phyloP scores from a whole-genome alignment of 1,140 invertebrate species.

The Drosophila arawakana region DNA sequence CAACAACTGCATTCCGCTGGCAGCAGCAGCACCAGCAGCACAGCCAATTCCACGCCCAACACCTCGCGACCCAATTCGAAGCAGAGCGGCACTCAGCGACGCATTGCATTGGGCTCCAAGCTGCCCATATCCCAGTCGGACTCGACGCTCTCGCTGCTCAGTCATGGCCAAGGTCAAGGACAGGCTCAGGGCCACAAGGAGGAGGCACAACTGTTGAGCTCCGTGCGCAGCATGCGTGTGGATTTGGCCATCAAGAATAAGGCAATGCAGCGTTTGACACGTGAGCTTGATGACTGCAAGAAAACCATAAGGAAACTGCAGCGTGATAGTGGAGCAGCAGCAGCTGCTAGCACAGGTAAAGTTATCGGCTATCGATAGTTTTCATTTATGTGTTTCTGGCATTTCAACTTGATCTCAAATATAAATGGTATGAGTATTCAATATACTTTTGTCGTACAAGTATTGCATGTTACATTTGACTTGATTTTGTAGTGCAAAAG shows the following conservation, averaged over 20 bases:
- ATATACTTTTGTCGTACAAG: too few species aligned
- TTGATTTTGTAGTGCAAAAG: too few species aligned
- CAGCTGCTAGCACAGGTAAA: constrained; percentile 48
- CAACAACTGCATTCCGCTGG: constrained; percentile 83
- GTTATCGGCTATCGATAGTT: neutral
- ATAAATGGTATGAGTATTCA: too few species aligned
- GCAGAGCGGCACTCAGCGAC: constrained; percentile 68
- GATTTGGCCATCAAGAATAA: constrained; percentile 91
- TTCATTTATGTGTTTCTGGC: neutral
- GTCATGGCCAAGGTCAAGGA: constrained; percentile 31
- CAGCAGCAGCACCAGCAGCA: constrained; percentile 85
- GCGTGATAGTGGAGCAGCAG: constrained; percentile 88
- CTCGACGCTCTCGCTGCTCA: constrained; percentile 71
- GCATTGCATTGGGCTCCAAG: constrained; percentile 58
- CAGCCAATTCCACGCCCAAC: constrained; percentile 85
- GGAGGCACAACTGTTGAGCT: constrained; percentile 90
- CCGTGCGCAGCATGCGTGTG: constrained; percentile 90
- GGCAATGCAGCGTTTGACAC: constrained; percentile 88
- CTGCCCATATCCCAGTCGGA: constrained; percentile 82
- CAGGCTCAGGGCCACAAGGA: constrained; percentile 85
- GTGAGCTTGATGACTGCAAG: constrained; percentile 90
- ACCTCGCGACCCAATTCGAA: constrained; percentile 82
- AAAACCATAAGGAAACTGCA: constrained; percentile 90
- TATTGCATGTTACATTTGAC: too few species aligned
- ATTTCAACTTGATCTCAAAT: too few species aligned